phyloP scores from a whole-genome alignment of 2,888 invertebrate genomes.

The Cepaea hortensis region DNA sequence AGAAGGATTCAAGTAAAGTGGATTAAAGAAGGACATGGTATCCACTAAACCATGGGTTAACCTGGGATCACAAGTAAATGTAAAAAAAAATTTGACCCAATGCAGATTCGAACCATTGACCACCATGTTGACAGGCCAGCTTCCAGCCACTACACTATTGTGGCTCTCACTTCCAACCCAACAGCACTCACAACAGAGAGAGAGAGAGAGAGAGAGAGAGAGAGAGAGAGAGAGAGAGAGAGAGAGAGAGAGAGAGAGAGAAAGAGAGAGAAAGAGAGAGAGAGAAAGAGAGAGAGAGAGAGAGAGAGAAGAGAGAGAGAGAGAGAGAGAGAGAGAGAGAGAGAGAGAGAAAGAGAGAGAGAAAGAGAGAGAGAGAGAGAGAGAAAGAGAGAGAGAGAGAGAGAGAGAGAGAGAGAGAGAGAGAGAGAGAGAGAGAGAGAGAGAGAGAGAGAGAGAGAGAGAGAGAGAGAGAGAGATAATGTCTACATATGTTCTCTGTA shows the following conservation, averaged over 20 bases:
- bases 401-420: conserved; percentile 24
- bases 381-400: conserved; percentile 17
- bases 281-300: too few relatives aligned
- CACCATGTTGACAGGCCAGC: too few relatives aligned
- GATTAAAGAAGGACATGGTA: too few relatives aligned
- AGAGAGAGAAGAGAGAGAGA: conserved; percentile 38
- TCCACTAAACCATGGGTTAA: too few relatives aligned
- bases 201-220: conserved; percentile 31
- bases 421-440: conserved; percentile 38
- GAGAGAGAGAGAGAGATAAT: too few relatives aligned
- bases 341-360: conserved; percentile 29
- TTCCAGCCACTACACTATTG: too few relatives aligned
- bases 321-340: conserved; percentile 14
- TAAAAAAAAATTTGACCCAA: too few relatives aligned
- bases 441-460: conserved; percentile 26
- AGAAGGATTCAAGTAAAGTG: too few relatives aligned
- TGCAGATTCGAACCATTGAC: too few relatives aligned
- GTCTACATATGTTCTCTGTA: too few relatives aligned
- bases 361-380: conserved; percentile 36
- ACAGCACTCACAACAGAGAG: neutral
- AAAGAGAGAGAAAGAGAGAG: too few relatives aligned
- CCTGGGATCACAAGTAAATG: too few relatives aligned
- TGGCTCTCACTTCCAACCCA: neutral
- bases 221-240: conserved; percentile 38
- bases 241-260: conserved; percentile 15